These are phyloP conservation scores for Pitta sordida DNA, from an alignment of 2,113 vertebrate species.

Conservation along the genomic window DNA sequence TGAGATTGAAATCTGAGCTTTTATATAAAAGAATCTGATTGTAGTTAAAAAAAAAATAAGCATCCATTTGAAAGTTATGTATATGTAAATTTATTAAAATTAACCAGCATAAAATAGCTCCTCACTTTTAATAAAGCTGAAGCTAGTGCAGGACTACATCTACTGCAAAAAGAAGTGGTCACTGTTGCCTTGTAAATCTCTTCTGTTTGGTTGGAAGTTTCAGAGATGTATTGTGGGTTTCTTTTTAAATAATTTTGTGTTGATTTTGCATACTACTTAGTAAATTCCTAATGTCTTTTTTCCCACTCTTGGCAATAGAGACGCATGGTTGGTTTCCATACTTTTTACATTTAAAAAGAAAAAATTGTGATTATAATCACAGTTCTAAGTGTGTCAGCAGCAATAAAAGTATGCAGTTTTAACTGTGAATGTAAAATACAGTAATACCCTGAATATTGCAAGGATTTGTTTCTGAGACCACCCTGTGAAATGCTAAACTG, in stretches of 20 bases:
- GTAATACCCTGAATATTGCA: too few relatives aligned
- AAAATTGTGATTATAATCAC: background rate
- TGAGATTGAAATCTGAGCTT: background rate
- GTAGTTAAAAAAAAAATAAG: background rate
- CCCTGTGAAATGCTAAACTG: too few relatives aligned
- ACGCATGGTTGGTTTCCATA: background rate
- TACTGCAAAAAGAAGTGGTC: background rate
- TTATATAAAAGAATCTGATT: background rate
- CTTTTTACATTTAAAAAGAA: background rate
- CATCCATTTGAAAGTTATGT: background rate
- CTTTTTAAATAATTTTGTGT: background rate
- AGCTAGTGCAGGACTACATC: background rate
- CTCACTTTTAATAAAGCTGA: background rate
- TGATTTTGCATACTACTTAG: background rate
- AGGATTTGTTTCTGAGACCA: too few relatives aligned
- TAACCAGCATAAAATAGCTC: background rate
- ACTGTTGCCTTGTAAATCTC: background rate
- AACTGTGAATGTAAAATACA: background rate
- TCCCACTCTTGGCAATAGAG: background rate
- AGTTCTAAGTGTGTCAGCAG: background rate
- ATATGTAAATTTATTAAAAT: background rate
- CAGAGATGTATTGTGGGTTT: background rate
- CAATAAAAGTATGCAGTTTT: background rate
- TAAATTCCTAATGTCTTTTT: background rate
- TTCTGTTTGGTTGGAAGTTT: background rate